A percentile compares a stretch with the other conserved stretches of the same genome.
Evolutionary conservation across 2,888 invertebrate species (phyloP).

Genomic region (Metacarcinus magister): DNA sequence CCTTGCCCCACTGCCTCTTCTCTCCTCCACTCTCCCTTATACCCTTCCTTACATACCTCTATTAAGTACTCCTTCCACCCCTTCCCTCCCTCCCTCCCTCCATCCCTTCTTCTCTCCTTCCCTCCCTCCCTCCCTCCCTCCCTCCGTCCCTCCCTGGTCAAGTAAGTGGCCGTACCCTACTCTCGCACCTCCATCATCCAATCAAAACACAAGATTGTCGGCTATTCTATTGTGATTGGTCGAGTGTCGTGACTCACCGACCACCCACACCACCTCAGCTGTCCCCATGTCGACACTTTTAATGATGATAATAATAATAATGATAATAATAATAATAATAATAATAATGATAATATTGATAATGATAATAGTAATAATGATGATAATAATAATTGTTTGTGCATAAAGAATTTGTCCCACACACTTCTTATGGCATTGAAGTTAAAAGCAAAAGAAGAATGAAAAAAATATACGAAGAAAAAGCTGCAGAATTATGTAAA

Average conservation of each 20-base stretch:
- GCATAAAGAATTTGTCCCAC: too few species aligned
- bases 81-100: neutral
- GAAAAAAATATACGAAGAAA: too few species aligned
- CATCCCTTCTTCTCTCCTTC: neutral
- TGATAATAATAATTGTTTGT: too few species aligned
- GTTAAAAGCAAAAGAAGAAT: too few species aligned
- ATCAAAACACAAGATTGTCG: slow-evolving; percentile 32
- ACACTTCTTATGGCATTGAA: too few species aligned
- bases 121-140: neutral
- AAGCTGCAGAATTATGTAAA: too few species aligned
- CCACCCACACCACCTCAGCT: slow-evolving; percentile 3
- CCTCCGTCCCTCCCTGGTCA: neutral
- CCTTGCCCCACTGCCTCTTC: neutral
- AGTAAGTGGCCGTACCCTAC: slow-evolving; percentile 12
- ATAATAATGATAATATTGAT: too few species aligned
- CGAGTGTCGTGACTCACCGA: neutral
- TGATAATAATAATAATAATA: too few species aligned
- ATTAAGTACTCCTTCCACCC: neutral
- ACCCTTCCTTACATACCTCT: neutral
- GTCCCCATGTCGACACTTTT: neutral
- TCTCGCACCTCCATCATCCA: slow-evolving; percentile 45
- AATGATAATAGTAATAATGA: too few species aligned
- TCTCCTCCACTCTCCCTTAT: neutral
- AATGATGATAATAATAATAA: neutral
- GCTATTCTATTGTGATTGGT: neutral